Base-by-base conservation (phyloP, 2,113 vertebrate species). In the Siphamia tubifer region DNA sequence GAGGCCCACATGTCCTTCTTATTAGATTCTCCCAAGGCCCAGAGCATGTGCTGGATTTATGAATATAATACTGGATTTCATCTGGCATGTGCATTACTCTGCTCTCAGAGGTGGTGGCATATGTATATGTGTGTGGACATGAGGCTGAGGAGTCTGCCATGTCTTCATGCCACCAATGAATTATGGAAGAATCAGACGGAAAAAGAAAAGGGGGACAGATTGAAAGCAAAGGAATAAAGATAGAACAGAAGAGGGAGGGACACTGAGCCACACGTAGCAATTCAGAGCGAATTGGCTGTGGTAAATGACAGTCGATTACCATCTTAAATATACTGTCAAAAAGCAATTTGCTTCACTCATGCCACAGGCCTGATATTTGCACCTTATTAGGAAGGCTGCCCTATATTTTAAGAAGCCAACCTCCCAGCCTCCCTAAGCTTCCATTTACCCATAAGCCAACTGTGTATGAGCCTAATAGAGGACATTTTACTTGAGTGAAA, bases 281-380 rank as follows among this genome's bases (percentile, higher is more conserved):
- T 89, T 77, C 57, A 70, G 77, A 79, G 54, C n/a, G 62, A 88
- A 90, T 66, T 79, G 84, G 81, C 66, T 79, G 62, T 58, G 52
- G 76, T 89, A 90, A 90, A 89, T 90, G 86, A 87, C 85, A 88
- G 74, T 72, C 76, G 68, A 88, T 92, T 90, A 89, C 84, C 84
- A 86, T 87, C 90, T 88, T 90, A 90, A 90, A 90, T 81, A 88
- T 78, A 84, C 77, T 87, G 87, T 90, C 90, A 89, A 68, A 90
- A 86, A 88, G 77, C 82, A 83, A 90, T 90, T 88, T 84, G 73
- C 60, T 51, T 38, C 23, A 15, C 54, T 67, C 69, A 75, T 70
- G 68, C 82, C 77, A 86, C 42, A 31, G 69, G 78, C 69, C 77
- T 75, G 69, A 81, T 81, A 87, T 87, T 81, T 83, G 67, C 81